Evolutionary conservation across 2,797 vertebrate species (phyloP).

Genomic region (Pseudochirops cupreus): DNA sequence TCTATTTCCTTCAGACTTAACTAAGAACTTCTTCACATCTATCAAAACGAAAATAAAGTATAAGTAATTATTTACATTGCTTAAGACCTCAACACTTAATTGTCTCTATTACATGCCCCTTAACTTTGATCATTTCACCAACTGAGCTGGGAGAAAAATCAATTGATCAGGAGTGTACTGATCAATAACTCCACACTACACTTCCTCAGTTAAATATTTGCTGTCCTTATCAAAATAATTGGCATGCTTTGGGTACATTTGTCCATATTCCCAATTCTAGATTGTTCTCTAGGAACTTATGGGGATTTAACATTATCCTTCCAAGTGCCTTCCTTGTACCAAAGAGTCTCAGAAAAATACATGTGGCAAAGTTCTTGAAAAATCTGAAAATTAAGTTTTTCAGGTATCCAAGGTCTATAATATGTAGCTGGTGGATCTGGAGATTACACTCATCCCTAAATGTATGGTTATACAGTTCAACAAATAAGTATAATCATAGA

Average conservation of each 20-base stretch:
- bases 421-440: neutral
- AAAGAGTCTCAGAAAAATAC: neutral
- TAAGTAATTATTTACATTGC: neutral
- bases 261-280: neutral
- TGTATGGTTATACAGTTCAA: neutral
- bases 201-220: neutral
- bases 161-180: neutral
- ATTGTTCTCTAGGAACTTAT: neutral
- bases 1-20: neutral
- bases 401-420: neutral
- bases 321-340: neutral
- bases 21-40: neutral
- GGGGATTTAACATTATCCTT: neutral
- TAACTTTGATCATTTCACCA: neutral
- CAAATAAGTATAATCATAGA: neutral
- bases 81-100: neutral
- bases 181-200: neutral
- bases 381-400: neutral
- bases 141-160: neutral
- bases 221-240: neutral
- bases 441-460: neutral
- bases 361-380: neutral
- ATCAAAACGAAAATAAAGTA: neutral
- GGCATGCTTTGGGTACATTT: neutral
- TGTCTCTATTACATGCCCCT: neutral